phyloP scores from a whole-genome alignment of 2,888 invertebrate genomes.

The Euzophera pinguis region DNA sequence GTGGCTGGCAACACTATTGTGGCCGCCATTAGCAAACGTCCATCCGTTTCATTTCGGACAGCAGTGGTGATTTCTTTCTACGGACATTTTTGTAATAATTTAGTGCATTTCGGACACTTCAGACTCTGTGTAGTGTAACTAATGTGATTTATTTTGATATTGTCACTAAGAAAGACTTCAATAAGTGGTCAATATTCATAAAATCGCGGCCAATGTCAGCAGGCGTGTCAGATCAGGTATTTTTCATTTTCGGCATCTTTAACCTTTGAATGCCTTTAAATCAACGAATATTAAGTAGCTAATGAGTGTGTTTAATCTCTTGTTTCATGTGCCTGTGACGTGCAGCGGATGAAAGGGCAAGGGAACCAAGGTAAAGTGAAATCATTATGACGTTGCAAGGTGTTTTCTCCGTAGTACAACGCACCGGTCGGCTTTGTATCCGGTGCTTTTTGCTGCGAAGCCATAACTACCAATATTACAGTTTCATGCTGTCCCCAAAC shows the following conservation, averaged over 20 bases:
- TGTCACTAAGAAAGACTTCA: slow-evolving; percentile 66
- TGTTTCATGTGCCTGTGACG: slow-evolving; percentile 78
- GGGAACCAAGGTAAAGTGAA: slow-evolving; percentile 86
- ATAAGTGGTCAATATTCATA: slow-evolving; percentile 73
- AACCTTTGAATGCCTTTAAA: slow-evolving; percentile 36
- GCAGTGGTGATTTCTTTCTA: slow-evolving; percentile 54
- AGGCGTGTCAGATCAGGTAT: slow-evolving; percentile 95
- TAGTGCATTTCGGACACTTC: slow-evolving; percentile 59
- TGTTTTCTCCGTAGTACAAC: slow-evolving; percentile 63
- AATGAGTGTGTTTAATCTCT: slow-evolving; percentile 57
- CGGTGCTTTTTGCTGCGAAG: slow-evolving; percentile 41
- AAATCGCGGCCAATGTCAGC: slow-evolving; percentile 91
- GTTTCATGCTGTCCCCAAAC: slow-evolving; percentile 41
- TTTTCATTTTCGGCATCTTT: slow-evolving; percentile 54
- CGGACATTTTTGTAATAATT: slow-evolving; percentile 58
- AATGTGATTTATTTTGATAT: slow-evolving; percentile 70
- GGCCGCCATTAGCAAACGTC: slow-evolving; percentile 69
- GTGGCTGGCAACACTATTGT: slow-evolving; percentile 40
- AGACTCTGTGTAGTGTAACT: slow-evolving; percentile 73
- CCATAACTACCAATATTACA: slow-evolving; percentile 44
- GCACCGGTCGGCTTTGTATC: slow-evolving; percentile 66
- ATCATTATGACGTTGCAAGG: slow-evolving; percentile 73
- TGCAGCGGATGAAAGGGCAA: slow-evolving; percentile 92
- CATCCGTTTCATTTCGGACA: slow-evolving; percentile 59
- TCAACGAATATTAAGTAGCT: slow-evolving; percentile 29